Percentiles rank a stretch among this genome's conserved stretches.
These are phyloP conservation scores for Danio albolineatus DNA, from an alignment of 2,797 vertebrate species.

Conservation along the genomic window DNA sequence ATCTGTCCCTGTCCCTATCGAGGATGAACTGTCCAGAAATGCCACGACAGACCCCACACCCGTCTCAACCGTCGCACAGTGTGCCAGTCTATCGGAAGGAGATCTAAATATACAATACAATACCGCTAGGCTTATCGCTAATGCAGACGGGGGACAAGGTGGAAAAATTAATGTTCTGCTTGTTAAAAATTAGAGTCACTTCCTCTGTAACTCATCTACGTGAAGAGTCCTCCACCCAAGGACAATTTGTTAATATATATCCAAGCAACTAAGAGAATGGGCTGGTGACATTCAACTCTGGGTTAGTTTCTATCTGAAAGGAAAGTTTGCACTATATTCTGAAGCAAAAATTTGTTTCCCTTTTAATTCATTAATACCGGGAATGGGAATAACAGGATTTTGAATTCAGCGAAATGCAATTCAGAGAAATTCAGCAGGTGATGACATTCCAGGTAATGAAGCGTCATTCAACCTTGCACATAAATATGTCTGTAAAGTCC, in stretches of 20 bases:
- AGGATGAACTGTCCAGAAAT: slow-evolving; percentile 57
- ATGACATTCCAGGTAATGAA: slow-evolving; percentile 1
- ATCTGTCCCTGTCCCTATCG: slow-evolving; percentile 54
- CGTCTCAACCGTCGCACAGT: slow-evolving; percentile 21
- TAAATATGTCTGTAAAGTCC: not conserved
- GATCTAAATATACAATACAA: slow-evolving; percentile 71
- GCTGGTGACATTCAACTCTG: not conserved
- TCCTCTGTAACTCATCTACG: slow-evolving; percentile 48
- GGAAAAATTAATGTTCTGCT: slow-evolving; percentile 52
- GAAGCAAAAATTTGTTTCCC: not conserved
- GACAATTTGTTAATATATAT: slow-evolving; percentile 40
- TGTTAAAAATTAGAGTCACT: slow-evolving; percentile 49
- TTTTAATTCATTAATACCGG: not conserved
- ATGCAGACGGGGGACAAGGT: slow-evolving; percentile 44
- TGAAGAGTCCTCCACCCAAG: slow-evolving; percentile 56
- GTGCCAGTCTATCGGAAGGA: slow-evolving; percentile 65
- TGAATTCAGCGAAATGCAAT: not conserved
- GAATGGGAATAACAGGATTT: slow-evolving; percentile 1
- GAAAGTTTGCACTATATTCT: not conserved
- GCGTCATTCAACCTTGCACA: not conserved
- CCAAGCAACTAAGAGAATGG: slow-evolving; percentile 24
- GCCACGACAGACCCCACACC: slow-evolving; percentile 39
- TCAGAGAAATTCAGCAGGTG: slow-evolving; percentile 1
- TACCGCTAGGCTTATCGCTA: slow-evolving; percentile 51
- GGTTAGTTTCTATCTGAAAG: not conserved